Conservation (phyloP, 2,888 invertebrate genomes). For the Dolichopus griseipennis region DNA sequence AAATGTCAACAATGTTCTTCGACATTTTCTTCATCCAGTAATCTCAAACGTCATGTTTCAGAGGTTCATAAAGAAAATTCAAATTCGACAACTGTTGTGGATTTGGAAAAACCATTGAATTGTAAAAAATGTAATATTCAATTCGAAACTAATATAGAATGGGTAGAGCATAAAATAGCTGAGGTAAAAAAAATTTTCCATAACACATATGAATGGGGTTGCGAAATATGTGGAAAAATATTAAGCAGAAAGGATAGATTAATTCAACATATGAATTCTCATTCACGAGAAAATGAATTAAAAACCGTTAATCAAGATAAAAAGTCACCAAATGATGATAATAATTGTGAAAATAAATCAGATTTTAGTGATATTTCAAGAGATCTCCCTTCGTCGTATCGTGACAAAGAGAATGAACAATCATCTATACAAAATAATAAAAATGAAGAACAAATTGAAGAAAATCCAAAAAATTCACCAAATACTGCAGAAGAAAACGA, state of each 20-base stretch:
- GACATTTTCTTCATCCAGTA: conserved; percentile 42
- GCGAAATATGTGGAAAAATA: conserved; percentile 41
- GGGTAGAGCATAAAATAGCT: conserved; percentile 42
- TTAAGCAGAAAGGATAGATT: conserved; percentile 42
- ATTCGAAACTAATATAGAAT: conserved; percentile 37
- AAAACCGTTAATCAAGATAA: conserved; percentile 12
- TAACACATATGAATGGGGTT: conserved; percentile 43
- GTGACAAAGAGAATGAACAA: background rate
- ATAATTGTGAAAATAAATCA: conserved; percentile 11
- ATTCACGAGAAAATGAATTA: conserved; percentile 33
- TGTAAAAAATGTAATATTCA: conserved; percentile 37
- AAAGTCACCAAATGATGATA: conserved; percentile 8
- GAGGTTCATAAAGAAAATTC: conserved; percentile 40
- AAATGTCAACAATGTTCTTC: conserved; percentile 41
- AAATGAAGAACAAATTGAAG: background rate
- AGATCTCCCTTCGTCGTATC: background rate
- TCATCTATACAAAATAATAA: background rate
- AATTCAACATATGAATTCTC: conserved; percentile 41
- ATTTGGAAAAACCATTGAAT: conserved; percentile 35
- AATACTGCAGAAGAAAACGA: background rate
- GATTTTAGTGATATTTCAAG: background rate
- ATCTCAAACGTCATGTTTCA: conserved; percentile 40
- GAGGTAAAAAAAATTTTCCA: conserved; percentile 40
- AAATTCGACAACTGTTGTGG: conserved; percentile 34
- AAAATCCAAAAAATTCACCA: background rate